Percentiles rank a stretch among this genome's conserved stretches.
These are phyloP conservation scores for Mixornis gularis DNA, from an alignment of 2,113 vertebrate species.

Conservation along the genomic window DNA sequence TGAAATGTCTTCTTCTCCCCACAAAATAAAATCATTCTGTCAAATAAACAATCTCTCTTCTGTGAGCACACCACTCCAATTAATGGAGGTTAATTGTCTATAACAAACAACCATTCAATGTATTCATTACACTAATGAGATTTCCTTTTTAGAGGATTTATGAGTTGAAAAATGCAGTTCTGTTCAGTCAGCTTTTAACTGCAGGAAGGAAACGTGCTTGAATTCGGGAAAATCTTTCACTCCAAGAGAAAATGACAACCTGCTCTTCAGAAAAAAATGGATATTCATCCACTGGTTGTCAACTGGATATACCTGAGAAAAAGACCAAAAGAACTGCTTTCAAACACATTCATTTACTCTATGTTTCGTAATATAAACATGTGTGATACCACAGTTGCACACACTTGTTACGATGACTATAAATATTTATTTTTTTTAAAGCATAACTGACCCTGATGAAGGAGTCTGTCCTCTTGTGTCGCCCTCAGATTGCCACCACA, in stretches of 20 bases:
- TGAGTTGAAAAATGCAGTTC: conserved; percentile 28
- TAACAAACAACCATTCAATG: conserved; percentile 42
- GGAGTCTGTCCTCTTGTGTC: background rate
- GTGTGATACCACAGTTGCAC: background rate
- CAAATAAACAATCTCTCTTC: conserved; percentile 27
- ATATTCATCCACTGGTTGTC: background rate
- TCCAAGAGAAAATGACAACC: background rate
- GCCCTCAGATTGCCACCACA: background rate
- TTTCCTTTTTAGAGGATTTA: conserved; percentile 45
- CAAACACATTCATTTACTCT: no score
- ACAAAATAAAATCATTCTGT: background rate
- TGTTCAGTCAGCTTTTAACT: conserved; percentile 16
- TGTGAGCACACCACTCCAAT: conserved; percentile 40
- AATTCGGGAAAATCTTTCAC: background rate
- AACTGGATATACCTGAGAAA: background rate
- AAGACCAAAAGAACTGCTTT: background rate
- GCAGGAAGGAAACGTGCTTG: background rate
- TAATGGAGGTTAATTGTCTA: conserved; percentile 53
- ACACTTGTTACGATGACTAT: background rate
- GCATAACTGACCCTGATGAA: background rate
- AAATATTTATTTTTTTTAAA: background rate
- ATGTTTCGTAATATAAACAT: background rate
- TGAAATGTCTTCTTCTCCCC: background rate
- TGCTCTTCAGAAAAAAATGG: background rate
- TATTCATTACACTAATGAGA: conserved; percentile 57